Conservation (phyloP, 2,888 invertebrate species). For the Pollenia griseotomentosa region DNA sequence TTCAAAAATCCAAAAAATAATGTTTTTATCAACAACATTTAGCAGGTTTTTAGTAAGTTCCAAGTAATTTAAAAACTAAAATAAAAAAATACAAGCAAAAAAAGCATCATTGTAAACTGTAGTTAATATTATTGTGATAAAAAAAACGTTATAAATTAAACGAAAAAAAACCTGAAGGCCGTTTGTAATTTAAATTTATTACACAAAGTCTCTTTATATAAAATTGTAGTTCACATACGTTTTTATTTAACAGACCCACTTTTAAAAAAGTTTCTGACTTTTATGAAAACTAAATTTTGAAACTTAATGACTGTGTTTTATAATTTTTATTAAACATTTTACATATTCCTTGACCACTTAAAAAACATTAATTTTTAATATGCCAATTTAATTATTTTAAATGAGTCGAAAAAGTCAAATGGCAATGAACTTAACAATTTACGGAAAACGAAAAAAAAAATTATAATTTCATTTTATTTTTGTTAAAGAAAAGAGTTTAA, state of each 20-base stretch:
- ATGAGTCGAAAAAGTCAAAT: slow-evolving; percentile 36
- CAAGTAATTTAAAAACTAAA: neutral
- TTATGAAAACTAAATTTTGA: slow-evolving; percentile 13
- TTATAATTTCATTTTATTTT: too few relatives aligned
- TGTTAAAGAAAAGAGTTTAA: too few relatives aligned
- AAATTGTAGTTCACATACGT: slow-evolving; percentile 41
- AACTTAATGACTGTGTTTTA: slow-evolving; percentile 13
- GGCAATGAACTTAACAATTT: slow-evolving; percentile 29
- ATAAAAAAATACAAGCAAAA: neutral
- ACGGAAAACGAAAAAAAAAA: neutral
- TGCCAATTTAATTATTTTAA: neutral
- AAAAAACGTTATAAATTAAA: neutral
- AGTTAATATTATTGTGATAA: neutral
- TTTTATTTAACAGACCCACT: neutral
- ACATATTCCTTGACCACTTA: slow-evolving; percentile 41
- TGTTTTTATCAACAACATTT: slow-evolving; percentile 39
- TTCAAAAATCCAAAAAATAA: neutral
- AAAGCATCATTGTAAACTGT: slow-evolving; percentile 1
- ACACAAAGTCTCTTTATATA: slow-evolving; percentile 15
- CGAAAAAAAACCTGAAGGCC: slow-evolving; percentile 39
- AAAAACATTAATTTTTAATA: neutral
- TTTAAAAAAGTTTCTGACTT: neutral
- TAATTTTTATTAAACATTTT: neutral
- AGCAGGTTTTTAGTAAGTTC: slow-evolving; percentile 3
- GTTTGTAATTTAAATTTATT: slow-evolving; percentile 25